Conservation (phyloP, 2,797 vertebrate genomes). For the Eulemur mongoz region DNA sequence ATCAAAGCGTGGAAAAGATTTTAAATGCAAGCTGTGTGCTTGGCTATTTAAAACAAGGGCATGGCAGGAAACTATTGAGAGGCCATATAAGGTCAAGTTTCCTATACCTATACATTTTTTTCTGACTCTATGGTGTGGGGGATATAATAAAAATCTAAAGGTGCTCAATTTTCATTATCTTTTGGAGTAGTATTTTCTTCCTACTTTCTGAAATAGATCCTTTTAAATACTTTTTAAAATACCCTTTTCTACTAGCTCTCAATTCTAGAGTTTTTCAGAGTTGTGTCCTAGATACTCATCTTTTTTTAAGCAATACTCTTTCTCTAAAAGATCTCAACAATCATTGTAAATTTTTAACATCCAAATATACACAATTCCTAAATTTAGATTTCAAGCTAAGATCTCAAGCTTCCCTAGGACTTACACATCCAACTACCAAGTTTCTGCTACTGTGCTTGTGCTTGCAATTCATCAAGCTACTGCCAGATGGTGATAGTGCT, state of each 20-base stretch:
- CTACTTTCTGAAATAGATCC: not conserved
- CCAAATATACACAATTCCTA: not conserved
- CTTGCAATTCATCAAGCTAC: not conserved
- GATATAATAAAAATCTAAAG: not conserved
- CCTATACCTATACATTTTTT: not conserved
- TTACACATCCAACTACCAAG: not conserved
- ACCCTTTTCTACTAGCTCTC: not conserved
- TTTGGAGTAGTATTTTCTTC: not conserved
- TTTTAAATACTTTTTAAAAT: not conserved
- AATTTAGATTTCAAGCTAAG: not conserved
- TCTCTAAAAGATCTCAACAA: not conserved
- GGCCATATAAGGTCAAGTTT: fast-evolving
- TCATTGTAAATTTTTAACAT: not conserved
- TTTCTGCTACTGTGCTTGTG: not conserved
- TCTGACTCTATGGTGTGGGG: not conserved
- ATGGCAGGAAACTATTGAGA: not conserved
- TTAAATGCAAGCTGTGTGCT: not conserved
- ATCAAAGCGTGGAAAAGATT: not conserved
- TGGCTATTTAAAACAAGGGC: not conserved
- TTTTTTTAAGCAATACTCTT: not conserved
- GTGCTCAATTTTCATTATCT: not conserved
- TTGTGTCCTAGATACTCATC: not conserved
- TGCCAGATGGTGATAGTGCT: not conserved
- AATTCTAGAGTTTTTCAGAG: not conserved
- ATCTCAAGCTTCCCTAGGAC: not conserved